These are phyloP conservation scores for Ganaspis sp. DNA, from an alignment of 1,140 invertebrate species.

Conservation along the genomic window DNA sequence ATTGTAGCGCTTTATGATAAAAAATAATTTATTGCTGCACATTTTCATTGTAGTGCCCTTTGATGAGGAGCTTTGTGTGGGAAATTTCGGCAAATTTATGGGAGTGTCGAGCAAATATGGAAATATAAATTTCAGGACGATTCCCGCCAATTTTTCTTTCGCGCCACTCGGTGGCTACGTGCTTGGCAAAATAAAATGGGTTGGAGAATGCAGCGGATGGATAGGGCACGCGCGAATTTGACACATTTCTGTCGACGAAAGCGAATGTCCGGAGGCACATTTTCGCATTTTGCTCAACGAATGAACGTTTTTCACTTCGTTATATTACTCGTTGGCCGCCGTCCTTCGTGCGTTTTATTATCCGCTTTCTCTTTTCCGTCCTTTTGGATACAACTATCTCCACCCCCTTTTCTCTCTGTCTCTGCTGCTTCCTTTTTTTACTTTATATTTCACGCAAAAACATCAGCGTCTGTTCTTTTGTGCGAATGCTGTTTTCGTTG, in stretches of 20 bases:
- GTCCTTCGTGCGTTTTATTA: not conserved
- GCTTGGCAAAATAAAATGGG: constrained; percentile 5
- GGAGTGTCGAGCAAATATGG: not conserved
- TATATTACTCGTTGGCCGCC: not conserved
- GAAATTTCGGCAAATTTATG: not conserved
- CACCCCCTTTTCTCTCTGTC: not conserved
- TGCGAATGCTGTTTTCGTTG: constrained; percentile 52
- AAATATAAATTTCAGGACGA: constrained; percentile 10
- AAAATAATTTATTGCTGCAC: no score
- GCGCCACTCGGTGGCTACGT: constrained; percentile 1
- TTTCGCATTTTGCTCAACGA: constrained; percentile 42
- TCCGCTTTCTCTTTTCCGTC: not conserved
- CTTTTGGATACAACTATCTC: not conserved
- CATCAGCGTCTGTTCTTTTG: constrained; percentile 46
- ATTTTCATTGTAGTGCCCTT: not conserved
- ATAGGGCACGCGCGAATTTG: constrained; percentile 52
- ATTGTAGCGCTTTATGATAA: no score
- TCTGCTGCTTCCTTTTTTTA: constrained; percentile 30
- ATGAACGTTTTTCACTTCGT: constrained; percentile 32
- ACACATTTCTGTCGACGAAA: constrained; percentile 54
- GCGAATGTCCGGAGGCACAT: constrained; percentile 48
- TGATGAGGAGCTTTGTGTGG: not conserved
- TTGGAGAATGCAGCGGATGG: constrained; percentile 30
- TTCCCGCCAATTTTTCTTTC: constrained; percentile 5
- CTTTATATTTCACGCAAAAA: constrained; percentile 45